Base-by-base conservation (phyloP, 1,140 invertebrate genomes). In the Sitobion miscanthi region DNA sequence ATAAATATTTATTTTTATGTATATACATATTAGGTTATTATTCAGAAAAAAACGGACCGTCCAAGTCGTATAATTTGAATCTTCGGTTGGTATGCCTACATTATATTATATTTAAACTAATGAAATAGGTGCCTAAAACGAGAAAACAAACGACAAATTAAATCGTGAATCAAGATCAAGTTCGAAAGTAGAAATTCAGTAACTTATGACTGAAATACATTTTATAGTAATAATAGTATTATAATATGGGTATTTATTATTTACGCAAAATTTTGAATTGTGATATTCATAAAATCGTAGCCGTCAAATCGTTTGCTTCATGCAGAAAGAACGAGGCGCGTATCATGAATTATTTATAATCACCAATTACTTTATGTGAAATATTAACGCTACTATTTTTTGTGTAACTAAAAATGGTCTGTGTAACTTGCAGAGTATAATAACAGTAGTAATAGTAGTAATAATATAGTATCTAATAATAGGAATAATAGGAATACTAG, bases 281-380 rank as follows among this genome's bases (percentile, higher is more conserved):
- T 47, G 45, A 47, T 47, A 47, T 9, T 2, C 6, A 57, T 57
- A 9, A 62, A 30, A 30, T 30, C 11, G 30, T 62, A 62, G 8
- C 57, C 25, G 57, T 77, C 62, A 77, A n/a, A 77, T 77, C 62
- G 30, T 77, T 77, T 77, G 62, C 62, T 77, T 77, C 57, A 9
- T 77, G n/a, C 17, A 35, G 14, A 35, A 77, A 77, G 14, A 77
- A n/a, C 14, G 62, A 77, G 62, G 20, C 62, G 14, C 11, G 30
- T 69, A 77, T 77, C 30, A 69, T n/a, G 62, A 77, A 77, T 77
- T 30, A 77, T 77, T 77, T 77, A 77, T 77, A 77, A n/a, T 77
- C 62, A 77, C 30, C 62, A 77, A 77, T 77, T 77, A 77, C n/a
- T 77, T 77, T 17, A 35, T 77, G 62, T n/a, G 62, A 77, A 77